Conservation (phyloP, 2,797 vertebrate species). For the Onychomys torridus region DNA sequence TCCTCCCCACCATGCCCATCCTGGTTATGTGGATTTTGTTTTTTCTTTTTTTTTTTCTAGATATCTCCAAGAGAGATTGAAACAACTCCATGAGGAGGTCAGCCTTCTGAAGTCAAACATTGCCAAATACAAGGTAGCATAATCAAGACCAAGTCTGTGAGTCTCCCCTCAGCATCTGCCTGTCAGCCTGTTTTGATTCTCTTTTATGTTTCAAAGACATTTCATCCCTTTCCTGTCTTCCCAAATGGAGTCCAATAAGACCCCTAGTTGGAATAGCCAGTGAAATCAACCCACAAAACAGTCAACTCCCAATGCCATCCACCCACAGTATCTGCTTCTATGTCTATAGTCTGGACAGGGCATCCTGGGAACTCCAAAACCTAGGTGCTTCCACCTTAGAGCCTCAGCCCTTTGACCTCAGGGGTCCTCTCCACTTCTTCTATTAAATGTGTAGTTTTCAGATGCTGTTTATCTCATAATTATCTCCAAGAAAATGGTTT, state of each 20-base stretch:
- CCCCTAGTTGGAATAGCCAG: not conserved
- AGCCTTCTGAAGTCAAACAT: conserved; percentile 95
- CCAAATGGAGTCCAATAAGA: not conserved
- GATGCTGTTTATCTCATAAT: not conserved
- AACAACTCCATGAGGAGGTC: conserved; percentile 96
- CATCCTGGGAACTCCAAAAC: not conserved
- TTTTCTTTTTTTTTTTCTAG: conserved; percentile 83
- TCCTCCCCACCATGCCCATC: not conserved
- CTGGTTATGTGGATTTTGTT: not conserved
- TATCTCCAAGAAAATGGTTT: conserved; percentile 51
- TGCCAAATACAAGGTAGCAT: conserved; percentile 96
- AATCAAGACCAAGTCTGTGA: not conserved
- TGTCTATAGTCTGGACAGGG: not conserved
- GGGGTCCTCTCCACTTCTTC: not conserved
- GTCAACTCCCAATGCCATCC: not conserved
- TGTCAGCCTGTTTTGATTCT: conserved; percentile 41
- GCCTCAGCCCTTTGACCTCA: not conserved
- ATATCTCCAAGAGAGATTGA: conserved; percentile 96
- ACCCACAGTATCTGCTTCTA: not conserved
- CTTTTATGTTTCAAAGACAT: conserved; percentile 34
- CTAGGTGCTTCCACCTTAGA: not conserved
- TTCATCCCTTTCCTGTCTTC: not conserved
- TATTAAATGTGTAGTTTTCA: not conserved
- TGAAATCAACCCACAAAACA: not conserved
- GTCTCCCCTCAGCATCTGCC: not conserved